These are phyloP conservation scores for Budorcas taxicolor DNA, from an alignment of 2,113 vertebrate genomes.

Conservation along the genomic window DNA sequence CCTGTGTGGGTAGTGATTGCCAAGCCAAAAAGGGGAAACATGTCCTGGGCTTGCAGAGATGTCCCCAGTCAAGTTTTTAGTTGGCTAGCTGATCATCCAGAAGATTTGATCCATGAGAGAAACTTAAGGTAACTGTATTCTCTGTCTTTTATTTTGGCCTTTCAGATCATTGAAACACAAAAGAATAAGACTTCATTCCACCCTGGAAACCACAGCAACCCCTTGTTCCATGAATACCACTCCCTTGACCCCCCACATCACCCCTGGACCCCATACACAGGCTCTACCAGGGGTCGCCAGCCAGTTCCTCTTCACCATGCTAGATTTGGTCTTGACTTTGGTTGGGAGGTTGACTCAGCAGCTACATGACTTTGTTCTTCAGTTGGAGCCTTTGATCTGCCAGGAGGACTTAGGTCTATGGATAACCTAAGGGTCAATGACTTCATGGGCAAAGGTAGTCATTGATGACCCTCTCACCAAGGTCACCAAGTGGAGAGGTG, in stretches of 20 bases:
- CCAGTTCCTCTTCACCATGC: too few species aligned
- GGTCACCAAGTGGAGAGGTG: not conserved
- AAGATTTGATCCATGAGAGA: not conserved
- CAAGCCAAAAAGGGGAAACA: fast-evolving
- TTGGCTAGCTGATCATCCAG: not conserved
- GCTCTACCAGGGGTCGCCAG: fast-evolving
- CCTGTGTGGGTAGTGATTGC: too few species aligned
- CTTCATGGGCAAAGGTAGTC: too few species aligned
- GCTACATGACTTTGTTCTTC: fast-evolving
- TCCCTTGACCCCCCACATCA: fast-evolving
- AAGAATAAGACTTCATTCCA: not conserved
- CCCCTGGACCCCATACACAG: fast-evolving
- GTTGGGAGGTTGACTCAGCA: not conserved
- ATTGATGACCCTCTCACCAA: not conserved
- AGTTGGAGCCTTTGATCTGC: not conserved
- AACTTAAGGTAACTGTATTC: not conserved
- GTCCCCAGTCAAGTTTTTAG: fast-evolving
- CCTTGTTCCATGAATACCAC: fast-evolving
- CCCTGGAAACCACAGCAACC: not conserved
- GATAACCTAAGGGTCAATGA: not conserved
- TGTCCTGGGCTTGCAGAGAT: too few species aligned
- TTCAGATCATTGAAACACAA: not conserved
- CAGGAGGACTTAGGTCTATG: not conserved
- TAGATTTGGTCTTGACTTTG: fast-evolving
- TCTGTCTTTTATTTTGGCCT: not conserved